Evolutionary conservation across 92 coral and sea anemone genomes (phyloP), one percentile per base, ranked within the genome.

Genomic region (Zoanthus gigantus): DNA sequence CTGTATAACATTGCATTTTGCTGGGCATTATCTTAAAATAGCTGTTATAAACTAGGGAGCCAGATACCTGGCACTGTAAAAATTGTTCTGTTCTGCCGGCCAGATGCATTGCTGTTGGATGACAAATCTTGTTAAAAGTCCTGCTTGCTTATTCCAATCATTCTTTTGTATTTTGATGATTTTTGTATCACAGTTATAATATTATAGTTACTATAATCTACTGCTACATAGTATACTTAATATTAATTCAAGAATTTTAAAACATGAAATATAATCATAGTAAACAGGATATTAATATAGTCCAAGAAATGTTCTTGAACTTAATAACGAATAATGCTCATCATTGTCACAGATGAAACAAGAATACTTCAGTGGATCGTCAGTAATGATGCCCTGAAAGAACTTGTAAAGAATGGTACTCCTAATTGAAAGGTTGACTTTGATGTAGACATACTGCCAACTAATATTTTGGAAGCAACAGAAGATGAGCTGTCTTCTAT

Each of bases 81-180:
- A 69, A 13, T 30, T 69, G 47, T 69, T 69, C 74, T 30, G 74
- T 69, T 69, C 45, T 69, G 44, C 74, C 46, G 29, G 74, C 74
- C 0, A 69, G 29, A 32, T 42, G 17, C 14, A 69, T 69, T 42
- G 6, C 17, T 14, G 11, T 29, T 30, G 15, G 45, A 69, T 69
- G 32, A 69, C 46, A 69, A 29, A 30, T 69, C 74, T 69, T 69
- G 45, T 9, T 42, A 31, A 13, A 9, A 69, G 46, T 10, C 1
- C 44, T 32, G 16, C 46, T 69, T 37, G 42, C 42, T 2, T 37
- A 37, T 37, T 37, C 2, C 42, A 37, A 37, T 37, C 42, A 37
- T 37, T 37, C 42, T 37, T 37, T 37, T 37, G 42, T 37, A 37
- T 37, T 11, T 50, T 4, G 6, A 11, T 58, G 14, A 9, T 9